Conservation (phyloP, 2,797 vertebrate genomes). For the Petrocephalus schoutedeni region DNA sequence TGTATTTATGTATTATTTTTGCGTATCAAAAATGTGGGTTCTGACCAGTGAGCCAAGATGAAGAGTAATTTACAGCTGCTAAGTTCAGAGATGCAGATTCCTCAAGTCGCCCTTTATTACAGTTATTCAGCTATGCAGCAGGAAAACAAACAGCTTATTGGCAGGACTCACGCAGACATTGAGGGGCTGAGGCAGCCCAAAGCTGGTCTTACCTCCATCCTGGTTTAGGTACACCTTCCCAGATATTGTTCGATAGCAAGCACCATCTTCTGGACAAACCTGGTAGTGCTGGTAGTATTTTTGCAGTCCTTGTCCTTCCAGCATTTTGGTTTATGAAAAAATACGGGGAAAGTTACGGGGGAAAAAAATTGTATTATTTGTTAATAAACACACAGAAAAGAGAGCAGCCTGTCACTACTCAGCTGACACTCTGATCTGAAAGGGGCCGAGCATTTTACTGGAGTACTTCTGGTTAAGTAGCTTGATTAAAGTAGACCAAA, state of each 20-base stretch:
- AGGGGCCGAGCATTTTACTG: neutral
- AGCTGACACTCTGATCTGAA: neutral
- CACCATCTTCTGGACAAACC: neutral
- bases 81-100: neutral
- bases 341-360: neutral
- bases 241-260: neutral
- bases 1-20: neutral
- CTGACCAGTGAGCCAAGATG: neutral
- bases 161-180: neutral
- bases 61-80: slow-evolving; percentile 1
- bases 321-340: neutral
- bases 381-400: neutral
- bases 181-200: neutral
- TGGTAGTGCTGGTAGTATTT: neutral
- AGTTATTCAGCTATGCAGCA: neutral
- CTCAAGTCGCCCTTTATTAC: neutral
- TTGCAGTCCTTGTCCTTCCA: neutral
- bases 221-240: neutral
- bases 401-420: neutral
- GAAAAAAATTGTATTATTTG: neutral
- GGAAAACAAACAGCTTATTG: neutral
- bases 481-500: neutral
- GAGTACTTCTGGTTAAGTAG: neutral
- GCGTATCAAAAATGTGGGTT: neutral
- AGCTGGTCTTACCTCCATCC: neutral